phyloP scores from a whole-genome alignment of 2,888 invertebrate genomes.

The Geotrupes spiniger region DNA sequence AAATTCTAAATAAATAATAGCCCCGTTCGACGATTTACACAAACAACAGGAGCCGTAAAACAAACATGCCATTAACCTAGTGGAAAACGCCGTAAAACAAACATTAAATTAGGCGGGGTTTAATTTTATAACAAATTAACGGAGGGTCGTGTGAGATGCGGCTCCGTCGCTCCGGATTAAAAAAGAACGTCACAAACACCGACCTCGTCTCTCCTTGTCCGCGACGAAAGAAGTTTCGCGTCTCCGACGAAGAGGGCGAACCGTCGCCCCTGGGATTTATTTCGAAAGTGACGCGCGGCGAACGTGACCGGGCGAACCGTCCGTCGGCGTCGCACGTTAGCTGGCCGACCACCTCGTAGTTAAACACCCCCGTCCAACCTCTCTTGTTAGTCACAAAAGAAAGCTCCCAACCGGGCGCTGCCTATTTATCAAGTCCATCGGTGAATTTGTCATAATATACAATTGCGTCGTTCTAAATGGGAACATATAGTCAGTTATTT shows the following conservation, averaged over 20 bases:
- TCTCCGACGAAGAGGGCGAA: neutral
- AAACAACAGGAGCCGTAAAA: neutral
- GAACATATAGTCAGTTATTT: no score
- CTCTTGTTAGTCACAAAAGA: neutral
- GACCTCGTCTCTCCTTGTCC: no score
- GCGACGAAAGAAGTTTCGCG: neutral
- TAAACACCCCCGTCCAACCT: conserved; percentile 18
- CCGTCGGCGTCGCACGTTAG: conserved; percentile 9
- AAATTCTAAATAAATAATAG: no score
- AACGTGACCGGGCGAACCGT: conserved; percentile 7
- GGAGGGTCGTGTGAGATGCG: conserved; percentile 27
- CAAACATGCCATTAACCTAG: conserved; percentile 1
- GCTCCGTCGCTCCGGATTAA: no score
- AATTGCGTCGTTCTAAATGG: no score
- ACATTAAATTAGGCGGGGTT: conserved; percentile 25
- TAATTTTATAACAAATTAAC: conserved; percentile 29
- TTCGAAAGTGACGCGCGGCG: neutral
- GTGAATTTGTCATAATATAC: no score
- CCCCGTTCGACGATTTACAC: no score
- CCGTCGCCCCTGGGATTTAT: neutral
- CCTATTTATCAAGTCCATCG: no score
- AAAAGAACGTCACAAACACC: conserved; percentile 19
- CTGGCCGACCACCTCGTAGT: conserved; percentile 19
- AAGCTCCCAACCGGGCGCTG: no score
- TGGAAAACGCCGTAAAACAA: conserved; percentile 22